These are phyloP conservation scores for Bombus vancouverensis DNA, from an alignment of 1,140 invertebrate species.

Conservation along the genomic window DNA sequence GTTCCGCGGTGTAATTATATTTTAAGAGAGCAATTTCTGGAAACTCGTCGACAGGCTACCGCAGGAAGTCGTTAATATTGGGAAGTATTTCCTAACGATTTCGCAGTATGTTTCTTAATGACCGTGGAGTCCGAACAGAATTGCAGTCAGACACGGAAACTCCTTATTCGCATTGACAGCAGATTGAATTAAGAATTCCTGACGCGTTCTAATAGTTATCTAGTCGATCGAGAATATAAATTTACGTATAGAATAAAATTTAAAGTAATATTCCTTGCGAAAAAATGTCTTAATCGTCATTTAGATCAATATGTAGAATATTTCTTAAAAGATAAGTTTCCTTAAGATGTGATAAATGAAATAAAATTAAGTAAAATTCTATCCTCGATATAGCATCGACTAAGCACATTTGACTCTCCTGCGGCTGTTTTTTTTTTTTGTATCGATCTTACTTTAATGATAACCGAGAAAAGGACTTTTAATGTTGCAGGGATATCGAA, in stretches of 20 bases:
- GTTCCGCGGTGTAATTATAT: constrained; percentile 27
- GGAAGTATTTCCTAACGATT: constrained; percentile 25
- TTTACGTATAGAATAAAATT: neutral
- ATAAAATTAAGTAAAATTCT: neutral
- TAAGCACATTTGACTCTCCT: neutral
- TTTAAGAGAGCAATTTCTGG: constrained; percentile 28
- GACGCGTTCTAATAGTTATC: neutral
- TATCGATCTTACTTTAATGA: neutral
- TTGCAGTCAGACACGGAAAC: neutral
- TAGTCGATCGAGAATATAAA: neutral
- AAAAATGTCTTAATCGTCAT: neutral
- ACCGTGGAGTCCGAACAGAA: neutral
- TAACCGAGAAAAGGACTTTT: neutral
- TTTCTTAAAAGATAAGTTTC: neutral
- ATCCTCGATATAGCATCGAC: neutral
- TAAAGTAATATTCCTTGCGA: neutral
- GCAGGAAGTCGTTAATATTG: constrained; percentile 34
- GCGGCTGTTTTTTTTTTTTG: neutral
- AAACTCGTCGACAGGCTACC: constrained; percentile 3
- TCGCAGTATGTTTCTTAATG: constrained; percentile 12
- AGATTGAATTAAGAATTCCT: neutral
- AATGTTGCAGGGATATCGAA: neutral
- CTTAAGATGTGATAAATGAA: neutral
- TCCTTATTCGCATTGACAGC: neutral
- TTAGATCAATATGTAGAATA: neutral